phyloP scores from a whole-genome alignment of 2,797 vertebrate genomes.

The Tragelaphus eurycerus region DNA sequence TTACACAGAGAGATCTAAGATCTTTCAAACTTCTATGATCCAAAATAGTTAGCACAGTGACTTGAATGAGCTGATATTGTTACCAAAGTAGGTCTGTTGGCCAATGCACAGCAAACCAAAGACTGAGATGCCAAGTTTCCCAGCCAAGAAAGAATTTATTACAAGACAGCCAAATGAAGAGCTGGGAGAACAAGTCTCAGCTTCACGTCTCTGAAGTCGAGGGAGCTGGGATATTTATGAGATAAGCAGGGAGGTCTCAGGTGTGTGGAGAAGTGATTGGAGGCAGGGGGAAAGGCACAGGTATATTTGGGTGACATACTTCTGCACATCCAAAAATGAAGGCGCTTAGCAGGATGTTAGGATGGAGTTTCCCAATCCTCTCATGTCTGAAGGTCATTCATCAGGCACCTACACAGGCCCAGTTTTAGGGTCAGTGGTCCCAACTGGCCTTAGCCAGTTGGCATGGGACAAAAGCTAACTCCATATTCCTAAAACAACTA shows the following conservation, averaged over 20 bases:
- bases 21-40: not conserved
- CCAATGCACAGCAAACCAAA: not conserved
- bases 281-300: not conserved
- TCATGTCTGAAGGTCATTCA: not conserved
- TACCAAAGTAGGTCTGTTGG: not conserved
- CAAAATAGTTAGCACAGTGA: not conserved
- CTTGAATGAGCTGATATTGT: not conserved
- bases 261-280: not conserved
- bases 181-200: not conserved
- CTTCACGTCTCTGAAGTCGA: not conserved
- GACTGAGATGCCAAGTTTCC: not conserved
- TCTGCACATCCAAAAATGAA: not conserved
- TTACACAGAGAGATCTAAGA: not conserved
- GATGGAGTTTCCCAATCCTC: not conserved
- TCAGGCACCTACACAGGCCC: not conserved
- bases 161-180: not conserved
- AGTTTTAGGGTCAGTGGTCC: not conserved
- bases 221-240: not conserved
- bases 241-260: not conserved
- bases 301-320: not conserved
- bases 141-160: not conserved
- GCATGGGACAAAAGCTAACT: not conserved
- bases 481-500: not conserved
- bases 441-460: not conserved
- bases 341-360: not conserved